These are phyloP conservation scores for Camponotus pennsylvanicus DNA, from an alignment of 1,140 invertebrate genomes.

Conservation along the genomic window DNA sequence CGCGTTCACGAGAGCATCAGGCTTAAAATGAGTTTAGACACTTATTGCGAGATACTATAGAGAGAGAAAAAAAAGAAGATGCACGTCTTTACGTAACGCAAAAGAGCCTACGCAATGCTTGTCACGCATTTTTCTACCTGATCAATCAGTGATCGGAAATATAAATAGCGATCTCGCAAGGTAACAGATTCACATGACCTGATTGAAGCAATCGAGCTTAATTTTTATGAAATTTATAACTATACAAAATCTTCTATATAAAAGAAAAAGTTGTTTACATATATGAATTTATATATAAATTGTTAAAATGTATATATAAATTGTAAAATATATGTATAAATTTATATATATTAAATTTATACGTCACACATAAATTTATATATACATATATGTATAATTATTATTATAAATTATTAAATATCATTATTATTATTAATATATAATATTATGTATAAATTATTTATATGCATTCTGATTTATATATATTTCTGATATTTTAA, in stretches of 20 bases:
- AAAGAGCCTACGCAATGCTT: background rate
- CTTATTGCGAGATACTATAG: constrained; percentile 41
- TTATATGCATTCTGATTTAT: too few species aligned
- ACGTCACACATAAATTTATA: too few species aligned
- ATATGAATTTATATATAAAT: too few species aligned
- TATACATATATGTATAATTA: too few species aligned
- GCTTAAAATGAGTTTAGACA: constrained; percentile 57
- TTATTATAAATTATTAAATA: too few species aligned
- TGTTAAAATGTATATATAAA: too few species aligned
- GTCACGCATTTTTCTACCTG: constrained; percentile 40
- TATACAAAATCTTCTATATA: background rate
- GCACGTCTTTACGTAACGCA: background rate
- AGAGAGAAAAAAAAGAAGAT: background rate
- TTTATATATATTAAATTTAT: too few species aligned
- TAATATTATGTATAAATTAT: too few species aligned
- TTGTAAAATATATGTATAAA: too few species aligned
- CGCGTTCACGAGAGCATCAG: constrained; percentile 46
- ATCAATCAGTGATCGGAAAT: constrained; percentile 16
- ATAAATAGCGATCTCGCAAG: constrained; percentile 22
- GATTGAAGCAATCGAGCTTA: background rate
- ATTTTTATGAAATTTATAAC: background rate
- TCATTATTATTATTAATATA: too few species aligned
- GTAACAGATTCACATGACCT: background rate
- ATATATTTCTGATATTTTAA: too few species aligned
- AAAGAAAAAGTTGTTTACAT: background rate